A percentile compares a stretch with the other conserved stretches of the same genome.
Evolutionary conservation across 2,797 vertebrate genomes (phyloP).

Genomic region (Rhadinocentrus ornatus): DNA sequence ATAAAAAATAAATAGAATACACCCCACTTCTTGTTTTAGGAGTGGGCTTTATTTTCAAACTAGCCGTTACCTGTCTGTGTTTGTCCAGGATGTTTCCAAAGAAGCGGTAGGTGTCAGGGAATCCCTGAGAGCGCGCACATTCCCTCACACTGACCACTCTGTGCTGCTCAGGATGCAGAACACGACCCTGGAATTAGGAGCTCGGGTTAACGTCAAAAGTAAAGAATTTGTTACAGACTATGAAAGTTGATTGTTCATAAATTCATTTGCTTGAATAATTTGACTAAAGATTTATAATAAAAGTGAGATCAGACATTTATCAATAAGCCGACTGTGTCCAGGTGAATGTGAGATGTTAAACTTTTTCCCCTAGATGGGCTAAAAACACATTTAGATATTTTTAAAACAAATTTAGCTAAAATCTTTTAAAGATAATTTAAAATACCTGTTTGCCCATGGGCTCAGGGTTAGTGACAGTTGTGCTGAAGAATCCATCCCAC

Average conservation of each 20-base stretch:
- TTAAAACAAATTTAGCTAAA: background rate
- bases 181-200: slow-evolving; percentile 85
- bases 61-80: slow-evolving; percentile 90
- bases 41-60: background rate
- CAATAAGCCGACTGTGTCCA: background rate
- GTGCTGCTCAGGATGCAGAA: slow-evolving; percentile 96
- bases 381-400: background rate
- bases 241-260: background rate
- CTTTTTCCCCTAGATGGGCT: no score
- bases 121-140: slow-evolving; percentile 95
- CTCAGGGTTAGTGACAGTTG: slow-evolving; percentile 97
- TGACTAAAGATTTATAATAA: background rate
- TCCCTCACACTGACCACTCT: slow-evolving; percentile 96
- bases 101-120: slow-evolving; percentile 95
- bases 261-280: background rate
- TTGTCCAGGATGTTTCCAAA: slow-evolving; percentile 96
- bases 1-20: background rate
- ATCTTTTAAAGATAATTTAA: background rate
- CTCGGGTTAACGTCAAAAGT: background rate
- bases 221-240: background rate
- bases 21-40: background rate
- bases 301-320: background rate
- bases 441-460: slow-evolving; percentile 96
- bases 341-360: background rate
- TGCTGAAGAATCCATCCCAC: slow-evolving; percentile 99